A percentile compares a stretch with the other conserved stretches of the same genome.
These are phyloP conservation scores for Entomyzon cyanotis DNA, from an alignment of 2,113 vertebrate species.

Conservation along the genomic window DNA sequence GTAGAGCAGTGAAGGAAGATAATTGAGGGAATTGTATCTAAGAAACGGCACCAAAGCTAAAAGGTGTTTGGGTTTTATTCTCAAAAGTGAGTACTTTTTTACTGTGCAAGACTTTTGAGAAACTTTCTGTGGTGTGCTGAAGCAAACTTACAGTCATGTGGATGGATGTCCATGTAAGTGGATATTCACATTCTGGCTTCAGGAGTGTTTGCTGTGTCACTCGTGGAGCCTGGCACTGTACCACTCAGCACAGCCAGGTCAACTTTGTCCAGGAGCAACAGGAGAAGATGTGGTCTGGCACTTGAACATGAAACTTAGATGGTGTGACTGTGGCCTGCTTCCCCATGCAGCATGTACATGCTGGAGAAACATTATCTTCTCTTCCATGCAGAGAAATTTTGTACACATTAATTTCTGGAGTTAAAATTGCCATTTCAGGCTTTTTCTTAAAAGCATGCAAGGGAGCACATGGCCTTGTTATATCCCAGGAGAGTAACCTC, in stretches of 20 bases:
- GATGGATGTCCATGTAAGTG: background rate
- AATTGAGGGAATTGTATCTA: background rate
- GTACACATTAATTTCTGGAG: background rate
- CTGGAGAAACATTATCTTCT: background rate
- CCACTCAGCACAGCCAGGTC: background rate
- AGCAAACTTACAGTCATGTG: background rate
- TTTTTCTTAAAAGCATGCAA: background rate
- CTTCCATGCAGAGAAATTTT: background rate
- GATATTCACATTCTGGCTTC: background rate
- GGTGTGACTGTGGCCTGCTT: background rate
- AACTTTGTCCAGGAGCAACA: background rate
- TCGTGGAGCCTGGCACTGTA: background rate
- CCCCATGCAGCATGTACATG: background rate
- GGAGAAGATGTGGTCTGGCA: background rate
- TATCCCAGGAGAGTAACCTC: background rate
- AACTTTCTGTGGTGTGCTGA: background rate
- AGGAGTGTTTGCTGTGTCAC: background rate
- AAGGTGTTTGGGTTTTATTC: background rate
- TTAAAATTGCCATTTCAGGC: background rate
- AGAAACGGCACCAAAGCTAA: background rate
- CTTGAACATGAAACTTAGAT: background rate
- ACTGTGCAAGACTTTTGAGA: background rate
- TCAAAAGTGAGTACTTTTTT: background rate
- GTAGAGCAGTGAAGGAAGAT: background rate
- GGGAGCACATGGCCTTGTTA: background rate